Evolutionary conservation across 1,140 invertebrate genomes (phyloP).

Genomic region (Drosophila navojoa): DNA sequence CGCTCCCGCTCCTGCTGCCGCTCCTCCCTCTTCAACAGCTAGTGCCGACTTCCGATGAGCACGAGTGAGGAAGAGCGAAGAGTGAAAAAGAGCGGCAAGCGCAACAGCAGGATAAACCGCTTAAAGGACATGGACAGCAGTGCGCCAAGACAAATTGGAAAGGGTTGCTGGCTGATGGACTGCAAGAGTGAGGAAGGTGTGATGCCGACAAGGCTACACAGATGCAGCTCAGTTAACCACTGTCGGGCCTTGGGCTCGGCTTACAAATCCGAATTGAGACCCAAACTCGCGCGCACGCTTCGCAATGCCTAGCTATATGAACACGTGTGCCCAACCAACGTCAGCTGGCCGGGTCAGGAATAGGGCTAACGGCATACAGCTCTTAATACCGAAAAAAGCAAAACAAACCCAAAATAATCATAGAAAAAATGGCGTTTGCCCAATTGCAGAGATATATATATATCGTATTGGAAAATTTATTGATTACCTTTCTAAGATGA

Average conservation of each 20-base stretch:
- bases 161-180: constrained; percentile 54
- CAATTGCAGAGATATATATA: not conserved
- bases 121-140: constrained; percentile 61
- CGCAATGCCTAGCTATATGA: constrained; percentile 30
- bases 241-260: constrained; percentile 36
- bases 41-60: constrained; percentile 78
- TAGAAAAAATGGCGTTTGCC: constrained; percentile 26
- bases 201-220: constrained; percentile 73
- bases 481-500: no score
- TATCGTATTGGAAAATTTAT: no score
- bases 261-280: constrained; percentile 77
- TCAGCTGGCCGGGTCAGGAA: constrained; percentile 57
- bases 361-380: constrained; percentile 32
- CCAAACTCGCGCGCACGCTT: constrained; percentile 63
- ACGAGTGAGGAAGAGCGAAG: constrained; percentile 59
- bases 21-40: constrained; percentile 60
- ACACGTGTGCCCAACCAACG: constrained; percentile 65
- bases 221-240: constrained; percentile 33
- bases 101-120: constrained; percentile 75
- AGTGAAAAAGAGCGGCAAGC: constrained; percentile 43
- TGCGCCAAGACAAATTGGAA: constrained; percentile 51
- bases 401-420: not conserved
- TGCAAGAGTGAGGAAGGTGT: constrained; percentile 57
- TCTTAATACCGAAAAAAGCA: constrained; percentile 15
- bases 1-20: constrained; percentile 30